Evolutionary conservation across 2,888 invertebrate species (phyloP), one percentile per base, ranked within the genome.

Genomic region (Psylliodes chrysocephalus): DNA sequence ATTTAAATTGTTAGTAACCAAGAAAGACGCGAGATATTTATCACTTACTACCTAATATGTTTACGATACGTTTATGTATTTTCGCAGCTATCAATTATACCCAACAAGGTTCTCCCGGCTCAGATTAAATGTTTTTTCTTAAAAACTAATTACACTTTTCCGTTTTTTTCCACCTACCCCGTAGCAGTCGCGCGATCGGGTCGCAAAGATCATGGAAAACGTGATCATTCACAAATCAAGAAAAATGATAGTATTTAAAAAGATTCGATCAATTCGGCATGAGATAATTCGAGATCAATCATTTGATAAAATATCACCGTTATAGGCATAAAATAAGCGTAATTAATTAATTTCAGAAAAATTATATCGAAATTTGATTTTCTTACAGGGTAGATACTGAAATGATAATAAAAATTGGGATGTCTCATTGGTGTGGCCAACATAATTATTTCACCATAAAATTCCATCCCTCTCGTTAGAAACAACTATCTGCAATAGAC

Each of bases 91-190:
- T 52, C 57, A 52, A 53, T n/a, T 66, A 54, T 64, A 51, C 53
- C 42, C 28, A n/a, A 40, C 51, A 59, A 60, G 46, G 30, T 59
- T 52, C 54, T 66, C 66, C 66, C 66, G 66, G 66, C 66, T 57
- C 60, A 57, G 52, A 49, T 63, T 63, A 38, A n/a, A 30, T 35
- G n/a, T n/a, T n/a, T 46, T 55, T 55, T 52, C 60, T 62, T 66
- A 59, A 60, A 57, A 59, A 60, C 64, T 64, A 66, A 22, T 30
- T 60, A 40, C 46, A 54, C 35, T 44, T 44, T 49, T 60, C 63
- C 38, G 46, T 56, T 56, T 46, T n/a, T 25, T 35, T 53, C 53
- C 14, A n/a, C 25, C n/a, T 12, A 14, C 47, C 46, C 7, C 40
- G 52, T 56, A 60, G 60, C 52, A 1, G 52, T 28, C 19, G 42